Evolutionary conservation across 2,888 invertebrate species (phyloP).

Genomic region (Pollenia amentaria): DNA sequence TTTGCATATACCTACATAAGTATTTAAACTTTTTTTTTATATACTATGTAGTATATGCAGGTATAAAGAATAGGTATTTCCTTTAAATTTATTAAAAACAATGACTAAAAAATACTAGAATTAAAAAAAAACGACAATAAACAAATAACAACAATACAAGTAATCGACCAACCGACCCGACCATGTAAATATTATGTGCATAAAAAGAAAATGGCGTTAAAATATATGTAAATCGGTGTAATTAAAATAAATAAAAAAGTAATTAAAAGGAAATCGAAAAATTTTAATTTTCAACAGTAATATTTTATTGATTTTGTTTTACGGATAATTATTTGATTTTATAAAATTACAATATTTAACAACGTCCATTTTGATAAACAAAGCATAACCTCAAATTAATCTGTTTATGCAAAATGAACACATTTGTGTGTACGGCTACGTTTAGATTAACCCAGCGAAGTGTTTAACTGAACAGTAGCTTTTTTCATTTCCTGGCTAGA

Average conservation of each 20-base stretch:
- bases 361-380: constrained; percentile 35
- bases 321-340: constrained; percentile 12
- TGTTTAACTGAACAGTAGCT: neutral
- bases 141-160: constrained; percentile 35
- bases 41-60: neutral
- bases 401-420: constrained; percentile 11
- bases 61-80: neutral
- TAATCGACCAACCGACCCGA: neutral
- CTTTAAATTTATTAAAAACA: constrained; percentile 34
- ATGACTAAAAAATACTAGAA: constrained; percentile 39
- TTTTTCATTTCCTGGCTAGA: neutral
- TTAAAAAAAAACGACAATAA: constrained; percentile 58
- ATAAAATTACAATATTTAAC: neutral
- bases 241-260: neutral
- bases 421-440: neutral
- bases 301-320: constrained; percentile 10
- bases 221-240: constrained; percentile 18
- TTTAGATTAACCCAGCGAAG: constrained; percentile 34
- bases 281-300: neutral
- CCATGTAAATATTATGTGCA: neutral
- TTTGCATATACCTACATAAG: neutral
- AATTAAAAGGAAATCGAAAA: constrained; percentile 1
- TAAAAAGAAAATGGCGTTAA: constrained; percentile 35
- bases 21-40: neutral
- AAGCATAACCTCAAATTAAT: constrained; percentile 35